Evolutionary conservation across 2,113 vertebrate genomes (phyloP).

Genomic region (Actenoides lindsayi): DNA sequence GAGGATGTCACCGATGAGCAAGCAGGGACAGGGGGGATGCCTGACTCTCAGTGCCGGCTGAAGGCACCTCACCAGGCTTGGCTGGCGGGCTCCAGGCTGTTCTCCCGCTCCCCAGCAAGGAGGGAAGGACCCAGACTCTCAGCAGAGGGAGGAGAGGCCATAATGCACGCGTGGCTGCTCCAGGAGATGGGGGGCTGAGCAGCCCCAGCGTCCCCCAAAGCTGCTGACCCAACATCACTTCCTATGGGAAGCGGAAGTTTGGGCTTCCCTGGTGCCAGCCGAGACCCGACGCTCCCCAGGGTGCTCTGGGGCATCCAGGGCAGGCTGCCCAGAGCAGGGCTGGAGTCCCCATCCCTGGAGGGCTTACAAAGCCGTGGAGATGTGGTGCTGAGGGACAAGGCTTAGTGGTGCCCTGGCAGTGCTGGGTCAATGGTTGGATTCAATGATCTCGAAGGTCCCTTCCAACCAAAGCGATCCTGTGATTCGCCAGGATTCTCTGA

Average conservation of each 20-base stretch:
- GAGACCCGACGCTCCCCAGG: not conserved
- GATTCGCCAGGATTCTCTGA: not conserved
- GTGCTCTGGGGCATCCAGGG: not conserved
- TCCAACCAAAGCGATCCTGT: not conserved
- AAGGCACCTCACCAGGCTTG: not conserved
- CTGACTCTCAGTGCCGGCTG: rapidly evolving
- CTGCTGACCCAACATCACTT: not conserved
- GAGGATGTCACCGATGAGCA: rapidly evolving
- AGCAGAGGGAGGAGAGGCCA: not conserved
- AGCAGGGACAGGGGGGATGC: not conserved
- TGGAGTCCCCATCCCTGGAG: not conserved
- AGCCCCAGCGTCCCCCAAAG: not conserved
- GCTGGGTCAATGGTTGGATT: not conserved
- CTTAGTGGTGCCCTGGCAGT: not conserved
- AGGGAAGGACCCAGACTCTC: not conserved
- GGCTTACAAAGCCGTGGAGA: not conserved
- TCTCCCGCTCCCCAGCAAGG: too few relatives aligned
- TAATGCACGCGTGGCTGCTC: rapidly evolving
- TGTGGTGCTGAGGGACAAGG: not conserved
- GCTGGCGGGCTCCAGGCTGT: not conserved
- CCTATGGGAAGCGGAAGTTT: not conserved
- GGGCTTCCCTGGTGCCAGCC: not conserved
- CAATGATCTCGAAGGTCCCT: not conserved
- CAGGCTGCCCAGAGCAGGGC: too few relatives aligned
- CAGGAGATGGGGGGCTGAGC: not conserved